Percentiles rank a stretch among this genome's conserved stretches.
phyloP scores from a whole-genome alignment of 2,797 vertebrate species.

The Phrynocephalus forsythii region DNA sequence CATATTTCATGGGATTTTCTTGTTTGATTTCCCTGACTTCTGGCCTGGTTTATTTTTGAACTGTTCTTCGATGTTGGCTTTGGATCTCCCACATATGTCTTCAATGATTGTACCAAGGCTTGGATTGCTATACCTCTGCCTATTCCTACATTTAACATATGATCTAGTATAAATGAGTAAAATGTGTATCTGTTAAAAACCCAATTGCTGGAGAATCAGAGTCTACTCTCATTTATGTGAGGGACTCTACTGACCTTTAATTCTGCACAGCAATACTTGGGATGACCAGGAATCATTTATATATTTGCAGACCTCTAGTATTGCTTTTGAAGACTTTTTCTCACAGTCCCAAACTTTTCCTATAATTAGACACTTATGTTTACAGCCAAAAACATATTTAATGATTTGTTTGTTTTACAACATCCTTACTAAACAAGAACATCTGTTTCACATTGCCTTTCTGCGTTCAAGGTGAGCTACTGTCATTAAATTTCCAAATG shows the following conservation, averaged over 20 bases:
- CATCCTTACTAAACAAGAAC: slow-evolving; percentile 67
- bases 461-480: slow-evolving; percentile 64
- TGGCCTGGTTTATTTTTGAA: too few species aligned
- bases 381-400: slow-evolving; percentile 66
- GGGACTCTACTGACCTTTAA: not conserved
- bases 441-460: slow-evolving; percentile 67
- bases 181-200: not conserved
- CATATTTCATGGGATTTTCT: too few species aligned
- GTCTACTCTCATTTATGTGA: not conserved
- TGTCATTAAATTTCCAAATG: slow-evolving; percentile 73
- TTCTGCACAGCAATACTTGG: not conserved
- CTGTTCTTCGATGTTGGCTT: too few species aligned
- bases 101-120: too few species aligned
- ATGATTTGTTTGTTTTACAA: slow-evolving; percentile 66
- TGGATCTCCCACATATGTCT: too few species aligned
- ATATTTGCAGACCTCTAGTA: slow-evolving; percentile 30
- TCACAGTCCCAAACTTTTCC: slow-evolving; percentile 51
- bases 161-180: not conserved
- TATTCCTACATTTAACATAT: too few species aligned
- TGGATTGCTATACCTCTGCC: too few species aligned
- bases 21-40: too few species aligned
- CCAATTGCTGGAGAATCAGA: not conserved
- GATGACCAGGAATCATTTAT: not conserved
- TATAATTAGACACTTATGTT: slow-evolving; percentile 64
- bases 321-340: slow-evolving; percentile 62